Evolutionary conservation across 2,797 vertebrate genomes (phyloP), one percentile per base, ranked within the genome.

Genomic region (Lepilemur septentrionalis): DNA sequence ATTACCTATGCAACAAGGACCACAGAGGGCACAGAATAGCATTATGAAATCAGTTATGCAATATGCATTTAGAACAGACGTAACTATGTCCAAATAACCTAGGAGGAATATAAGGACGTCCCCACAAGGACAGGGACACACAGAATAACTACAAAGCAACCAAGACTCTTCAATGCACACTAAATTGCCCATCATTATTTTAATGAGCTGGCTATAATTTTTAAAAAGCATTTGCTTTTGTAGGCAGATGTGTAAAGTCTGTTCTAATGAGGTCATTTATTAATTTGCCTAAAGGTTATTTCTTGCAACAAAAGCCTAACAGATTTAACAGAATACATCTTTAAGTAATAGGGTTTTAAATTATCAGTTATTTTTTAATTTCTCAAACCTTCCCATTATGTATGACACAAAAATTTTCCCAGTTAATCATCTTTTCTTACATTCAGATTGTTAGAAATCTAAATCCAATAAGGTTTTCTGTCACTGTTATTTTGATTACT

Each of bases 171-270:
- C 52, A 18, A 13, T 32, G 18, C 25, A 43, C 48, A 61, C 46
- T 59, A 80, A 88, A 78, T 85, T 94, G 73, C 52, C 28, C 4
- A 13, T 95, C 57, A 35, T 95, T 82, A 61, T 97, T 96, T 97
- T 94, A 98, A 97, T 93, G 65, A 97, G 84, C 88, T 41, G 30
- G 35, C 46, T 63, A 14, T 79, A 86, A 91, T 88, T 90, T 94
- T 91, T 84, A 78, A 78, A 95, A 91, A 87, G 48, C 32, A 63
- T 95, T 97, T 84, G 57, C 35, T 72, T 95, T 92, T 94, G 11
- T 50, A 92, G 73, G 35, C 38, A 93, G 32, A 97, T 94, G 84
- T 28, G 84, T 81, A 84, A 89, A 78, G 38, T 92, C 70, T 91
- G 3, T 96, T 75, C 70, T 93, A 97, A 95, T 85, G 35, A 23